Base-by-base conservation (phyloP, 1,140 invertebrate species). In the Planococcus citri region DNA sequence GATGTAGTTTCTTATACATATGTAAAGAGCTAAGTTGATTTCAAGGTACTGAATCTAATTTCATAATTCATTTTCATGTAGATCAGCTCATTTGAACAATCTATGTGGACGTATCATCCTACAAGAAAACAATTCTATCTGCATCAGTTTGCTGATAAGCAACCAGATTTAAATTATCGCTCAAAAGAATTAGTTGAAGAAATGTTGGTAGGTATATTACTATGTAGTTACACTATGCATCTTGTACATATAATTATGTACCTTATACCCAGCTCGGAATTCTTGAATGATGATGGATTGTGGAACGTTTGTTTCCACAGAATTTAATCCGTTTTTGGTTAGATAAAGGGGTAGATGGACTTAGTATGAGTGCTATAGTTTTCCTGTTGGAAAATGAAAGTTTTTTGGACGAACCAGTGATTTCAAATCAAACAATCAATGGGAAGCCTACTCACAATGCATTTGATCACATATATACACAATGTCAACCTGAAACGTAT, bases 101-200 rank as follows among this genome's bases (percentile, higher is more conserved):
- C 85, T 69, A 87, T 87, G 12, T 91, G 89, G 90, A 78, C 82
- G 71, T 90, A 83, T 76, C 84, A 84, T 74, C 78, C 84, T 37
- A 75, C 78, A 57, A 80, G 89, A 20, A 78, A 83, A 27, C 84
- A 89, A 76, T 92, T 83, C 74, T 92, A 91, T 75, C 78, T 88
- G 1, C 88, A 90, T 77, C 85, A 88, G 73, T 90, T 89, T 74
- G 77, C 83, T 0, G 78, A 79, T 68, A 83, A 84, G 61, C 87
- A 90, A 75, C 89, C 89, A 0, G 89, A 91, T 74, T 78, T 91
- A 0, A 90, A 91, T 77, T 87, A 86, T 75, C 78, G 84, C 17
- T 85, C 85, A 75, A 77, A 80, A 10, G 76, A 76, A 41, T 83
- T 91, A 0, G 78, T 82, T 0, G 74, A 84, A 72, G 84, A 85